Evolutionary conservation across 1,140 invertebrate species (phyloP), one percentile per base, ranked within the genome.

Genomic region (Euura lappo): DNA sequence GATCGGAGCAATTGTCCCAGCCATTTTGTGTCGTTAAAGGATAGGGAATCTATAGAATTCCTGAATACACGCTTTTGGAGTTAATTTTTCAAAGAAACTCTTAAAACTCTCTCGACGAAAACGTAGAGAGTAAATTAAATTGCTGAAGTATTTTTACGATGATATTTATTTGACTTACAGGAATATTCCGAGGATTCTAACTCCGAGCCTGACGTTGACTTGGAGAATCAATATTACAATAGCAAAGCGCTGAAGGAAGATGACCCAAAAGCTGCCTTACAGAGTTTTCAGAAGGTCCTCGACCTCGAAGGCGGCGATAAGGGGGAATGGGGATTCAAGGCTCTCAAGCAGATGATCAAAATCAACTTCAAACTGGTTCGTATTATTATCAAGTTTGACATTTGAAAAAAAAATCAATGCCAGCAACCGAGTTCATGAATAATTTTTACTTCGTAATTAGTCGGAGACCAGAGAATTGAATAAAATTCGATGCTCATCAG

Each of bases 261-360:
- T 89, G 95, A 98, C 84, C 98, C 97, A 0, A 93, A 93, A 81
- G 92, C 92, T 28, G 98, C 98, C 2, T 85, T 99, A 67, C 91
- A 94, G 75, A 98, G 97, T 79, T 99, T 99, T 89, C 97, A 99
- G 84, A 98, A 97, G 87, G 98, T 99, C 44, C 88, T 99, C 73
- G 96, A 99, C 85, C 87, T 99, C 67, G 98, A 99, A 89, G 95
- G 95, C 68, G 97, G 97, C 5, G 98, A 99, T 78, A 99, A 99
- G 89, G 98, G 98, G 68, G 99, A 99, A 91, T 99, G 98, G 98
- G 99, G 99, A 0, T 99, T 99, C 83, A 99, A 99, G 90, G 98
- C 99, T n/a, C 90, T 99, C 2, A 99, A 99, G 87, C 99, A 99
- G 87, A 99, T 99, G 98, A 99, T 99, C 66, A 99, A 99, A 91